phyloP scores from a whole-genome alignment of 2,888 invertebrate species.

The Apodemia hepburni region DNA sequence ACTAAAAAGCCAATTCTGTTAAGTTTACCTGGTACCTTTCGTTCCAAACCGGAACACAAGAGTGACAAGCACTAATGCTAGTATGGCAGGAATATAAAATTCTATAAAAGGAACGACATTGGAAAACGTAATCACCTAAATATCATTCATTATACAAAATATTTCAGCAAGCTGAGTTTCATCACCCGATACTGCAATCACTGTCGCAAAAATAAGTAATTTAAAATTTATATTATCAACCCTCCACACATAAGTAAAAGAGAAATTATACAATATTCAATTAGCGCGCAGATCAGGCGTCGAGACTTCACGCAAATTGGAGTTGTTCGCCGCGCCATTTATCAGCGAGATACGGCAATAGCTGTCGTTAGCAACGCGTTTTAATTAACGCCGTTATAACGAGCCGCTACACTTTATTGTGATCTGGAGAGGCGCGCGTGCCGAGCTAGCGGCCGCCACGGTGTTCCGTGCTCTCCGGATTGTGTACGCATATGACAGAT shows the following conservation, averaged over 20 bases:
- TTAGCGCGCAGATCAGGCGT: slow-evolving; percentile 3
- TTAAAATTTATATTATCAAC: too few species aligned
- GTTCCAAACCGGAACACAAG: too few species aligned
- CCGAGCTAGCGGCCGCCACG: background rate
- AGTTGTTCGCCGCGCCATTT: slow-evolving; percentile 12
- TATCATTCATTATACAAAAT: too few species aligned
- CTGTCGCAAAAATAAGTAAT: too few species aligned
- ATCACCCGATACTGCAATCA: too few species aligned
- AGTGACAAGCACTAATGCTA: too few species aligned
- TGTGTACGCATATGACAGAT: background rate
- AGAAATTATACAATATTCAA: slow-evolving; percentile 9
- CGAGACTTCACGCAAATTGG: slow-evolving; percentile 10
- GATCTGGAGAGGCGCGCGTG: background rate
- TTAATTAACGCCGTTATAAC: slow-evolving; percentile 15
- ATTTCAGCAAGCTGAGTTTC: too few species aligned
- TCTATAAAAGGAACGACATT: too few species aligned
- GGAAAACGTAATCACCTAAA: too few species aligned
- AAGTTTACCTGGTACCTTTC: too few species aligned
- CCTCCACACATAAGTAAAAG: background rate
- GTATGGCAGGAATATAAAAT: too few species aligned
- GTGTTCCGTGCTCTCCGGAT: background rate
- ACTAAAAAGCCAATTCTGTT: too few species aligned
- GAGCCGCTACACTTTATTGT: slow-evolving; percentile 11
- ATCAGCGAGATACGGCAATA: slow-evolving; percentile 10
- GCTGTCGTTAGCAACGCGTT: slow-evolving; percentile 15